Conservation (phyloP, 2,797 vertebrate genomes). For the Micrastur ruficollis region DNA sequence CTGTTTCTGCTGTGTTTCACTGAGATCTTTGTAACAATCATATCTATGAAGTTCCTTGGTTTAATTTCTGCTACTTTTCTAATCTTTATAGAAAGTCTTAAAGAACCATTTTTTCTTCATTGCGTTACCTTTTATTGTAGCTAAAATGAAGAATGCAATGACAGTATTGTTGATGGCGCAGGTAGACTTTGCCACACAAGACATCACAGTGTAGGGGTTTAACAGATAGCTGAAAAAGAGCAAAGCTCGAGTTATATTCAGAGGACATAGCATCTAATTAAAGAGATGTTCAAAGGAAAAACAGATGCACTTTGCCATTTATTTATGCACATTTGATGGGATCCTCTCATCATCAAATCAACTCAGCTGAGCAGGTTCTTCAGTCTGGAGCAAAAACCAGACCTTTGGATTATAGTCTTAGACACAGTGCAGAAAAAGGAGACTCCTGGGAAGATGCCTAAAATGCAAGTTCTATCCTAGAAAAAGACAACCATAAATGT, state of each 20-base stretch:
- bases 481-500: background rate
- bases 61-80: background rate
- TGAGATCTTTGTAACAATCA: background rate
- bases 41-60: background rate
- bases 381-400: background rate
- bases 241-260: background rate
- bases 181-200: conserved; percentile 96
- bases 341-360: background rate
- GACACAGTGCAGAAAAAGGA: background rate
- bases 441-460: background rate
- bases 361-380: background rate
- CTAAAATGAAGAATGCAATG: conserved; percentile 89
- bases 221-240: conserved; percentile 87
- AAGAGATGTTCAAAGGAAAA: background rate
- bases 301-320: background rate
- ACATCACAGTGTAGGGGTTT: conserved; percentile 95
- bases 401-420: background rate
- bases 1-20: background rate
- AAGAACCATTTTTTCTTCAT: background rate
- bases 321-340: background rate
- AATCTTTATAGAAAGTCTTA: background rate
- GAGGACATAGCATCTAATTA: background rate
- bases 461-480: background rate
- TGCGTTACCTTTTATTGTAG: conserved; percentile 89
- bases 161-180: conserved; percentile 92